Evolutionary conservation across 2,113 vertebrate genomes (phyloP).

Genomic region (Reinhardtius hippoglossoides): DNA sequence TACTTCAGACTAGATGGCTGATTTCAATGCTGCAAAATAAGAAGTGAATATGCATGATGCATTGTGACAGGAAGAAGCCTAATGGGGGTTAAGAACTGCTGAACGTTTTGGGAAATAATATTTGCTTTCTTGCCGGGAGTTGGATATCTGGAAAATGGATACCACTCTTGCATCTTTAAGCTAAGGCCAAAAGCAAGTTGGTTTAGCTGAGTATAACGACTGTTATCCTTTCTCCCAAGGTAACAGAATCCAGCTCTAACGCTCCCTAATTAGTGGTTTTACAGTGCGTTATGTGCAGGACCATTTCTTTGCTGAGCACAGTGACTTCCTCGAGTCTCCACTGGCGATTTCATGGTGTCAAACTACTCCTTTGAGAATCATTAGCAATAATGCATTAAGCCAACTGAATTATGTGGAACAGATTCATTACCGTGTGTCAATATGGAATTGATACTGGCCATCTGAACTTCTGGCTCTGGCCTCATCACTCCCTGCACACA

Average conservation of each 20-base stretch:
- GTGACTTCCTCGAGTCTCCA: neutral
- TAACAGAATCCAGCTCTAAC: neutral
- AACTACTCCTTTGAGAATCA: neutral
- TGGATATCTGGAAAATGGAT: neutral
- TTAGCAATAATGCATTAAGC: neutral
- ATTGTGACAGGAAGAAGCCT: neutral
- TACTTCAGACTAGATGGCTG: neutral
- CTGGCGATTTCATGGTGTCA: neutral
- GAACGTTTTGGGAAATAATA: neutral
- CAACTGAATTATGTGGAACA: neutral
- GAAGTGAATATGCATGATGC: neutral
- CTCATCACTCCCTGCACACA: neutral
- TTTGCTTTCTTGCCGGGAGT: neutral
- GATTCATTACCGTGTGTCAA: neutral
- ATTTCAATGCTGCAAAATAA: neutral
- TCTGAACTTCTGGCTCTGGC: neutral
- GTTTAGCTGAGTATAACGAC: neutral
- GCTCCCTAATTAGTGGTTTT: neutral
- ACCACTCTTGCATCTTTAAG: neutral
- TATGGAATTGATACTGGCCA: neutral
- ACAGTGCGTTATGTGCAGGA: neutral
- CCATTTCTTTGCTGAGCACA: neutral
- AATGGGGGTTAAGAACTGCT: too few species aligned
- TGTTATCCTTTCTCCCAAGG: neutral
- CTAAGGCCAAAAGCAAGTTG: neutral